Percentiles rank a stretch among this genome's conserved stretches.
phyloP scores from a whole-genome alignment of 2,888 invertebrate species.

The Branchellion lobata region DNA sequence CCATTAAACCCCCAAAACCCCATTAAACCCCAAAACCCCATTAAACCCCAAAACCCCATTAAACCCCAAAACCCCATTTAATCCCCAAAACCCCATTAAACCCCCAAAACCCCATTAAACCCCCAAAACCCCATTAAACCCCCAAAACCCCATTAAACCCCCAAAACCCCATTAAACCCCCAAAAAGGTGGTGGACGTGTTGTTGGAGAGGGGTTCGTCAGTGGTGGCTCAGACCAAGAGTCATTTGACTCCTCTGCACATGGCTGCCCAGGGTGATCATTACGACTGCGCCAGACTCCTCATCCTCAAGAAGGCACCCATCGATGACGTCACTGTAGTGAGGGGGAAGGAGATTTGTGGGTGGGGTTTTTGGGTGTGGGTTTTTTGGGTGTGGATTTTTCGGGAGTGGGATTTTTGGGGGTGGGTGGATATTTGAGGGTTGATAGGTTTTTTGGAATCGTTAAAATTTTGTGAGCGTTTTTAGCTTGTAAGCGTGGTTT shows the following conservation, averaged over 20 bases:
- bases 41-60: too few relatives aligned
- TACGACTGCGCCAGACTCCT: constrained; percentile 91
- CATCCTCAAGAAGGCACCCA: constrained; percentile 88
- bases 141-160: constrained; percentile 50
- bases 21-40: too few relatives aligned
- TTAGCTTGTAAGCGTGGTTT: too few relatives aligned
- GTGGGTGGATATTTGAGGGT: too few relatives aligned
- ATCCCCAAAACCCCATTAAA: neutral
- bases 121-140: neutral
- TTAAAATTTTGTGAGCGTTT: too few relatives aligned
- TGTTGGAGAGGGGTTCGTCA: constrained; percentile 93
- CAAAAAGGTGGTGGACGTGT: constrained; percentile 86
- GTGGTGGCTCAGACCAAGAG: constrained; percentile 98
- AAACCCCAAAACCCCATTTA: neutral
- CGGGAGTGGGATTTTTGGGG: neutral
- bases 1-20: too few relatives aligned
- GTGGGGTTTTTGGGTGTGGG: neutral
- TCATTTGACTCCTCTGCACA: constrained; percentile 95
- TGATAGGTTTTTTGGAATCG: neutral
- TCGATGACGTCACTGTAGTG: constrained; percentile 72
- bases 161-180: constrained; percentile 81
- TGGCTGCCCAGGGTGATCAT: constrained; percentile 99
- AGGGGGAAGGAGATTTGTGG: constrained; percentile 12
- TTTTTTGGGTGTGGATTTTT: neutral
- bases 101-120: neutral